Conservation (phyloP, 2,113 vertebrate species). For the Rhodinocichla rosea region DNA sequence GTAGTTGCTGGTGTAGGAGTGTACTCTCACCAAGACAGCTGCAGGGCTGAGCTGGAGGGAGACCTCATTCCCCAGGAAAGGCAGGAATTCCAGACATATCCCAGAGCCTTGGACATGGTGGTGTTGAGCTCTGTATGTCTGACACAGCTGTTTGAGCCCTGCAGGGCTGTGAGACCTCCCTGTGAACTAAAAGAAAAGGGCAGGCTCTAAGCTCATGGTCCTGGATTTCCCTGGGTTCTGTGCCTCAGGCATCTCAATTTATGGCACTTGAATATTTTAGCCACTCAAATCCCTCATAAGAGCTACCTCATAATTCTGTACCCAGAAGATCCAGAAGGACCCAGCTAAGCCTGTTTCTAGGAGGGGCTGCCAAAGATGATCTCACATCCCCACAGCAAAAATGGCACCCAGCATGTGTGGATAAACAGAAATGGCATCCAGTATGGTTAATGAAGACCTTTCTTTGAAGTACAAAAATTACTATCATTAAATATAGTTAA, state of each 20-base stretch:
- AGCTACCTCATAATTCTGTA: background rate
- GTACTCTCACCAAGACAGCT: background rate
- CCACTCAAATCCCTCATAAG: background rate
- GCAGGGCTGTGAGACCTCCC: background rate
- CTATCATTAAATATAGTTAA: background rate
- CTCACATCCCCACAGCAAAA: background rate
- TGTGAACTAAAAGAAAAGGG: background rate
- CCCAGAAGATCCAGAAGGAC: background rate
- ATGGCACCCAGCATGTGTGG: background rate
- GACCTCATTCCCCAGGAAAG: background rate
- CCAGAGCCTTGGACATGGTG: background rate
- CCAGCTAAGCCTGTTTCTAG: background rate
- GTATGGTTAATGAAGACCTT: background rate
- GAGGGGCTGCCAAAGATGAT: background rate
- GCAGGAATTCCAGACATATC: rapidly evolving
- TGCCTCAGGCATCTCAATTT: background rate
- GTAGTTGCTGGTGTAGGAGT: background rate
- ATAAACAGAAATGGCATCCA: background rate
- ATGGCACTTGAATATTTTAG: background rate
- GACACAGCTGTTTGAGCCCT: background rate
- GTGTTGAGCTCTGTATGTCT: background rate
- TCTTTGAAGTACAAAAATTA: background rate
- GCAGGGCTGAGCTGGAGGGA: background rate
- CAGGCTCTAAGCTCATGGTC: background rate
- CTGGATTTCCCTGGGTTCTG: background rate